Evolutionary conservation across 2,797 vertebrate genomes (phyloP), one percentile per base, ranked within the genome.

Genomic region (Anableps anableps): DNA sequence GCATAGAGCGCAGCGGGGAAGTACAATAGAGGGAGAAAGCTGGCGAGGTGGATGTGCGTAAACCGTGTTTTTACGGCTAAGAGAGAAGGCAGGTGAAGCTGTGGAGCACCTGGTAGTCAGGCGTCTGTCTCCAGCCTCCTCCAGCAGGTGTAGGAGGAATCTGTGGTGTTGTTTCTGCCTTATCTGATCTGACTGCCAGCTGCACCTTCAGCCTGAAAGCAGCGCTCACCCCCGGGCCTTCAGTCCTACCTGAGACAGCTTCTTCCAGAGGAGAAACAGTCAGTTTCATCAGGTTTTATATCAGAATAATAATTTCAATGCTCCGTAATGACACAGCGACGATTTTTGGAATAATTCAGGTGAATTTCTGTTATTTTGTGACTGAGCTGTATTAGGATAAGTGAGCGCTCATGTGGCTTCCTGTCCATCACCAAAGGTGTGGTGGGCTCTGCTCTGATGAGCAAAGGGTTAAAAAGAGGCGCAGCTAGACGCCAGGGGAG

Each of bases 401-500:
- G 45, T 43, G 48, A 45, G 43, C 66, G 86, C 53, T 79, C 76
- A 8, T 83, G 21, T 23, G 41, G 43, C 41, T 14, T 34, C 79
- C n/a, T 16, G 66, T 75, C 55, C 47, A 13, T 41, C 17, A 36
- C 60, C 72, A 48, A 11, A 75, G 72, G 53, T 55, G 80, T 14
- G 74, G 51, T 36, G 75, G 14, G 53, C 26, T 77, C n/a, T 31
- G 26, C 53, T 58, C 11, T 53, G 90, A 84, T 68, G 76, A 77
- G 79, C 66, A 92, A 95, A 90, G 94, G 93, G 95, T 95, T 96
- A 53, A 53, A 53, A 85, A 88, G 89, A 95, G 92, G 93, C 93
- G 93, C 94, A 91, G 92, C 91, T 73, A 75, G 81, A 86, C 82
- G 85, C 88, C 88, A 85, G 88, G 79, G 87, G 76, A 92, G 91